phyloP scores from a whole-genome alignment of 2,888 invertebrate species.

The Euphydryas editha region DNA sequence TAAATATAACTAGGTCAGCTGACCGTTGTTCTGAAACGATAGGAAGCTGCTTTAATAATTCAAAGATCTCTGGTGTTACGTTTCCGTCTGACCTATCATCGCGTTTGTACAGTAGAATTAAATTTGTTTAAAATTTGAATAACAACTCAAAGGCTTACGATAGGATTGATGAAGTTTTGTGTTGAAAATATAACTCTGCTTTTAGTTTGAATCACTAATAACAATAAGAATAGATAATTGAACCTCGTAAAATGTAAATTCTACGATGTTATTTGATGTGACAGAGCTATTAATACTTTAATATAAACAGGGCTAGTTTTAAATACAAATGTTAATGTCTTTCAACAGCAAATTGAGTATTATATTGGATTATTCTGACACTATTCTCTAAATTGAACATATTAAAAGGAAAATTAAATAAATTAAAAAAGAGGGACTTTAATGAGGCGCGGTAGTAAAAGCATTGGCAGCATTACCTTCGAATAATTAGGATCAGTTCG shows the following conservation, averaged over 20 bases:
- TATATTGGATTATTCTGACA: too few relatives aligned
- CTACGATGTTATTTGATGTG: not conserved
- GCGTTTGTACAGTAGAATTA: constrained; percentile 21
- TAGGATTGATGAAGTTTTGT: constrained; percentile 14
- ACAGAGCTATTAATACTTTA: too few relatives aligned
- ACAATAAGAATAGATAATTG: not conserved
- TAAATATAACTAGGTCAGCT: constrained; percentile 18
- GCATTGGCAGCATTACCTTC: not conserved
- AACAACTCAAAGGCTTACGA: constrained; percentile 12
- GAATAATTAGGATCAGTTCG: not conserved
- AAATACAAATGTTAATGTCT: too few relatives aligned
- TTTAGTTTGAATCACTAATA: not conserved
- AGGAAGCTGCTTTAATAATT: constrained; percentile 26
- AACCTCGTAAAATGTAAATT: not conserved
- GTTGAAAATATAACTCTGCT: not conserved
- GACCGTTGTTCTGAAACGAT: constrained; percentile 25
- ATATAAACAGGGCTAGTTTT: not conserved
- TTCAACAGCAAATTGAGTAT: too few relatives aligned
- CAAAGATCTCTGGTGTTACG: constrained; percentile 15
- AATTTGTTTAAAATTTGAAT: constrained; percentile 27
- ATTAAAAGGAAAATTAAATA: too few relatives aligned
- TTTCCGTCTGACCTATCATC: constrained; percentile 28
- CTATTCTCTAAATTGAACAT: too few relatives aligned
- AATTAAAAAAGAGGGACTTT: too few relatives aligned
- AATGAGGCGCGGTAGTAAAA: too few relatives aligned